Evolutionary conservation across 37 sponge, comb jelly and placozoan species (phyloP).

Genomic region (Hormiphora californensis): DNA sequence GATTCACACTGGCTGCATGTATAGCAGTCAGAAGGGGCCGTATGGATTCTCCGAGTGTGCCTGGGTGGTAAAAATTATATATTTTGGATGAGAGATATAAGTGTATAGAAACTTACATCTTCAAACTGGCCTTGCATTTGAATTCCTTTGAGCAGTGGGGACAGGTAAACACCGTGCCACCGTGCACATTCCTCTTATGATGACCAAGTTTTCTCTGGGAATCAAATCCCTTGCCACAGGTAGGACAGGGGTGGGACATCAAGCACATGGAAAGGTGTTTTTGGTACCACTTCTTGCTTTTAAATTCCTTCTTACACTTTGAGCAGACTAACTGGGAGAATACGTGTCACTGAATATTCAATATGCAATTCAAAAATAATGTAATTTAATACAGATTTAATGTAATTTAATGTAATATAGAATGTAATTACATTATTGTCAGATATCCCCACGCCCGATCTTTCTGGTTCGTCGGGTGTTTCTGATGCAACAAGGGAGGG

Average conservation of each 20-base stretch:
- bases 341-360: too few relatives aligned
- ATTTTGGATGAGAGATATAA: background rate
- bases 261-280: background rate
- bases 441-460: too few relatives aligned
- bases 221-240: background rate
- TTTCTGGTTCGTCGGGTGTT: too few relatives aligned
- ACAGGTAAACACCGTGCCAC: background rate
- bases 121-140: background rate
- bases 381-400: too few relatives aligned
- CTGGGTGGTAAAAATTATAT: background rate
- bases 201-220: background rate
- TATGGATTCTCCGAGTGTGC: background rate
- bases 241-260: background rate
- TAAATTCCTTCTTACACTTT: conserved; percentile 7
- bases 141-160: background rate
- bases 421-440: too few relatives aligned
- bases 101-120: background rate
- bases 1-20: conserved; percentile 13
- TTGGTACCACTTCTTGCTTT: background rate
- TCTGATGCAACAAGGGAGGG: conserved; percentile 7
- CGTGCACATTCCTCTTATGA: conserved; percentile 9
- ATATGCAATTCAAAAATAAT: too few relatives aligned
- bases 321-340: conserved; percentile 6
- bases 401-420: too few relatives aligned
- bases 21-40: background rate